Evolutionary conservation across 2,888 invertebrate species (phyloP).

Genomic region (Hybos culiciformis): DNA sequence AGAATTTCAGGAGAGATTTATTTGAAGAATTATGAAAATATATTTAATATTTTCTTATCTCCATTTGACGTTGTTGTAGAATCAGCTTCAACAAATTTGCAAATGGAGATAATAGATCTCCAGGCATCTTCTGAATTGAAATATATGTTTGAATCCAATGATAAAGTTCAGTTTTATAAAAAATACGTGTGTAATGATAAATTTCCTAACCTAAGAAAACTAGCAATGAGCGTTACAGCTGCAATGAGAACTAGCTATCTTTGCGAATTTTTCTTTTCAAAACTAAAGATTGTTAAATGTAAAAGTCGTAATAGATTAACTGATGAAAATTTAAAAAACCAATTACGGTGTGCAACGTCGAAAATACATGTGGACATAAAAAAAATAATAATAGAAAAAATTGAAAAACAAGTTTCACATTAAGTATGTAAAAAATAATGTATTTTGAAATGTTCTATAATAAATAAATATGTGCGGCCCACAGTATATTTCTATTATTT

Average conservation of each 20-base stretch:
- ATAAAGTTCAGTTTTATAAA: slow-evolving; percentile 1
- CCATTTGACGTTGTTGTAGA: slow-evolving; percentile 1
- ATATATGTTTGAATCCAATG: slow-evolving; percentile 1
- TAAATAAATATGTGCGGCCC: neutral
- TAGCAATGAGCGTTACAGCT: neutral
- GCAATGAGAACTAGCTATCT: neutral
- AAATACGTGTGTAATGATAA: neutral
- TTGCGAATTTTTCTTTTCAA: slow-evolving; percentile 1
- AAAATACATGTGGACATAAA: neutral
- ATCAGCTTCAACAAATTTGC: slow-evolving; percentile 1
- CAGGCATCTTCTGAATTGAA: neutral
- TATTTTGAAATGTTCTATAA: neutral
- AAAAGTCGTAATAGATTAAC: slow-evolving; percentile 1
- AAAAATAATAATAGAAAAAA: neutral
- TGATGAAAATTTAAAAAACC: neutral
- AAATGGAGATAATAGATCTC: neutral
- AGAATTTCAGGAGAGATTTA: neutral
- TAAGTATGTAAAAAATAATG: neutral
- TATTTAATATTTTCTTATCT: slow-evolving; percentile 1
- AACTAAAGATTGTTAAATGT: neutral
- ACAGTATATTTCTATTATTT: neutral
- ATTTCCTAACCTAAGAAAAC: slow-evolving; percentile 1
- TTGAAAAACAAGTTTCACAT: slow-evolving; percentile 2
- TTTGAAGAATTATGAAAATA: neutral
- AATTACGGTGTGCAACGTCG: neutral